phyloP scores from a whole-genome alignment of 2,797 vertebrate genomes.

The Basileuterus tristriatus region DNA sequence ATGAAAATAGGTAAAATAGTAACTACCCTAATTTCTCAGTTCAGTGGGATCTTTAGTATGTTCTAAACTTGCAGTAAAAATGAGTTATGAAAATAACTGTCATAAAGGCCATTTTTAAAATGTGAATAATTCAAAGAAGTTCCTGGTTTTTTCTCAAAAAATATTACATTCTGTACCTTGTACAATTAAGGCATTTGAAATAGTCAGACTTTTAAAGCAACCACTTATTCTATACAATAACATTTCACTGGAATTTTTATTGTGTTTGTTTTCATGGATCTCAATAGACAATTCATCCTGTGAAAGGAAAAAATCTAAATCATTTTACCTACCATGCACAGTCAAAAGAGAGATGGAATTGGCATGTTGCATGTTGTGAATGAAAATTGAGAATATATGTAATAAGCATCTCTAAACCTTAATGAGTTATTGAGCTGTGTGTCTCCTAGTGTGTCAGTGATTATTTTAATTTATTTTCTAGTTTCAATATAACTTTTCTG shows the following conservation, averaged over 20 bases:
- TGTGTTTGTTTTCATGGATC: conserved; percentile 38
- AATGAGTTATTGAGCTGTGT: conserved; percentile 59
- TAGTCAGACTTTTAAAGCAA: not conserved
- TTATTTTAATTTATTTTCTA: conserved; percentile 49
- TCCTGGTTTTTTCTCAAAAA: not conserved
- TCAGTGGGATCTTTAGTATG: not conserved
- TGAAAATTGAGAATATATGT: conserved; percentile 42
- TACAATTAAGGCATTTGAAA: conserved; percentile 50
- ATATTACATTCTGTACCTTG: not conserved
- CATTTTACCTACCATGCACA: not conserved
- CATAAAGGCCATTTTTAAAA: conserved; percentile 36
- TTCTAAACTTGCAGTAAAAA: conserved; percentile 42
- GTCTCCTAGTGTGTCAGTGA: conserved; percentile 27
- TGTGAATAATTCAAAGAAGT: conserved; percentile 36
- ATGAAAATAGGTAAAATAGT: not conserved
- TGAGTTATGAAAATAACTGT: conserved; percentile 47
- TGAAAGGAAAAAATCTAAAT: not conserved
- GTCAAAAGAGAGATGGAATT: conserved; percentile 34
- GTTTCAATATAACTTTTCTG: conserved; percentile 11
- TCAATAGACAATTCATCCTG: conserved; percentile 5
- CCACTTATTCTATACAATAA: conserved; percentile 27
- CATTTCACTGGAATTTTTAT: conserved; percentile 5
- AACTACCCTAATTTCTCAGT: conserved; percentile 23
- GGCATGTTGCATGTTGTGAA: conserved; percentile 28
- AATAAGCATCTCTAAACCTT: conserved; percentile 44